Conservation (phyloP, 2,797 vertebrate species). For the Acestrorhynchus altus region DNA sequence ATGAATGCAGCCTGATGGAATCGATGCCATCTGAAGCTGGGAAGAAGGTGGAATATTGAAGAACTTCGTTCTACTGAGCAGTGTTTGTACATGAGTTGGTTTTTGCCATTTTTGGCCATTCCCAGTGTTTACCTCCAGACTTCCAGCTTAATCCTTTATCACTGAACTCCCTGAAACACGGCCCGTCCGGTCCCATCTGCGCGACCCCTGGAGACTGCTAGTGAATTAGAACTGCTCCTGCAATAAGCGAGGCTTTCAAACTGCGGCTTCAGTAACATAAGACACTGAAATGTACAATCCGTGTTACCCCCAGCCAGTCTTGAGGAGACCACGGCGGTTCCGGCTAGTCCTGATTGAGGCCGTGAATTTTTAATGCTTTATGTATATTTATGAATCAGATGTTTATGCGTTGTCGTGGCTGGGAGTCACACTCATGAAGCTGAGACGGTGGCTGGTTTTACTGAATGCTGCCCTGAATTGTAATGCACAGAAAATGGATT, state of each 20-base stretch:
- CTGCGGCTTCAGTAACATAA: background rate
- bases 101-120: slow-evolving; percentile 9
- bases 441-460: background rate
- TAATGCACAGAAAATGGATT: background rate
- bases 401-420: slow-evolving; percentile 11
- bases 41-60: background rate
- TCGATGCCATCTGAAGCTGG: background rate
- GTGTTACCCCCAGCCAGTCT: background rate
- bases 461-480: background rate
- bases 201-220: background rate
- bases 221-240: slow-evolving; percentile 13
- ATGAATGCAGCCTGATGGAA: background rate
- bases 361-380: slow-evolving; percentile 21
- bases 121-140: slow-evolving; percentile 7
- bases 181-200: background rate
- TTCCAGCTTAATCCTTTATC: background rate
- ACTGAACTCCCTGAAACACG: background rate
- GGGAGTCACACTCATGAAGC: slow-evolving; percentile 4
- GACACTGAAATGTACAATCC: background rate
- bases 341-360: background rate
- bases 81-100: background rate
- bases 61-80: background rate
- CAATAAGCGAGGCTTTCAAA: slow-evolving; percentile 2
- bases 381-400: slow-evolving; percentile 36
- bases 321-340: slow-evolving; percentile 9